Base-by-base conservation (phyloP, 2,888 invertebrate genomes). In the Drosophila ezoana region DNA sequence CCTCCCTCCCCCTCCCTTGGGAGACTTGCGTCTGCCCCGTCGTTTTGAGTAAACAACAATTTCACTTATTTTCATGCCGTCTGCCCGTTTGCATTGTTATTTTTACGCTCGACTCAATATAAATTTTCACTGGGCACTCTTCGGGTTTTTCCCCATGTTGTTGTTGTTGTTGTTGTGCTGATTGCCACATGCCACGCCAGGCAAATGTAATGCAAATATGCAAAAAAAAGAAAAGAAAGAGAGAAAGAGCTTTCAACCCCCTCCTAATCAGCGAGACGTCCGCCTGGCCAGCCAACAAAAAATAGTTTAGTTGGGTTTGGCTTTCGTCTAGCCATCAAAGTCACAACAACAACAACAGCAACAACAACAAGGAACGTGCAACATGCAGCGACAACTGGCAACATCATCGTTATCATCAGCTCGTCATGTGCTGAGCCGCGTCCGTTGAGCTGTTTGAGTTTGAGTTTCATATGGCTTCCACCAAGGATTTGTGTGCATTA, bases 91-190 rank as follows among this genome's bases (percentile, higher is more conserved):
- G 84, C 88, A 88, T 84, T 88, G 88, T 88, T 84, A 88, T 88
- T 84, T 84, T 84, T 84, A 84, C 83, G 88, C 83, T 84, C 88
- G 86, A 88, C 83, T 88, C 83, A 80, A 84, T 84, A 84, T 80
- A 88, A 77, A 84, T 88, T 77, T 81, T 87, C 68, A 77, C 71
- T 53, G 47, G 40, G 49, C 51, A 62, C 38, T 56, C 45, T 51
- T 52, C 11, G 14, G 16, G 41, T 41, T 11, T 10, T 11, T 53
- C 14, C 45, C 49, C 43, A 47, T 48, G 54, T 37, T 47, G 40
- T 6, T 45, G 28, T 38, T 70, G 38, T 59, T 47, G 53, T 38
- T 53, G 49, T 37, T 63, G 48, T 52, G 56, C 48, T 43, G 49
- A 52, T 72, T 65, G 77, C 86, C 83, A 80, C 87, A 82, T 87